Conservation (phyloP, 1,140 invertebrate genomes). For the Micrasema minimum region DNA sequence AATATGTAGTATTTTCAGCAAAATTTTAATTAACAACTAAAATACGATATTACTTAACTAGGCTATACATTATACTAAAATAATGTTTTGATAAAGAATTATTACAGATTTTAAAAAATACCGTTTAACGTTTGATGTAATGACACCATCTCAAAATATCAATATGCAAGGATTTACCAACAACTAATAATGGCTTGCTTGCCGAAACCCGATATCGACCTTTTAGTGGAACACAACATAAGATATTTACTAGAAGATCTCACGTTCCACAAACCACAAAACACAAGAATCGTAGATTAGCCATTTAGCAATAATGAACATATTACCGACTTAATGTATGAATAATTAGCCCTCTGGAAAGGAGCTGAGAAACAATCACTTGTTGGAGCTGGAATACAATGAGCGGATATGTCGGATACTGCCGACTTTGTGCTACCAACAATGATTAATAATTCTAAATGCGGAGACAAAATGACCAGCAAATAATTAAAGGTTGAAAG, state of each 20-base stretch:
- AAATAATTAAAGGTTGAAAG: neutral
- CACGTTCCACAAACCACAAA: conserved; percentile 14
- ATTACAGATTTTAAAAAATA: too few relatives aligned
- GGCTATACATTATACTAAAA: too few relatives aligned
- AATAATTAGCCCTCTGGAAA: conserved; percentile 24
- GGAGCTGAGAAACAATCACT: conserved; percentile 29
- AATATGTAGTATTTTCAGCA: too few relatives aligned
- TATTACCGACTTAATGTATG: conserved; percentile 16
- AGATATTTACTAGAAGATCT: neutral
- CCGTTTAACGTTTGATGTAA: too few relatives aligned
- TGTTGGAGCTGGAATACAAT: conserved; percentile 10
- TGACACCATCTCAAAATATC: too few relatives aligned
- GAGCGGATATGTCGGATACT: conserved; percentile 23
- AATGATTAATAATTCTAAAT: conserved; percentile 15
- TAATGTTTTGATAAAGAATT: too few relatives aligned
- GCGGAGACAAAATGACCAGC: conserved; percentile 7
- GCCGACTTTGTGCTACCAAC: conserved; percentile 13
- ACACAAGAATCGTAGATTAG: neutral
- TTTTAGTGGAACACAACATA: too few relatives aligned
- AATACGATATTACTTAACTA: too few relatives aligned
- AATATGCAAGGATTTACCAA: too few relatives aligned
- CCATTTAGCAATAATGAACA: conserved; percentile 20
- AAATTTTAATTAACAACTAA: too few relatives aligned
- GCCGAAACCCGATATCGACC: neutral
- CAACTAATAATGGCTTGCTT: too few relatives aligned